Conservation (phyloP, 2,113 vertebrate species). For the Chloropsis hardwickii region DNA sequence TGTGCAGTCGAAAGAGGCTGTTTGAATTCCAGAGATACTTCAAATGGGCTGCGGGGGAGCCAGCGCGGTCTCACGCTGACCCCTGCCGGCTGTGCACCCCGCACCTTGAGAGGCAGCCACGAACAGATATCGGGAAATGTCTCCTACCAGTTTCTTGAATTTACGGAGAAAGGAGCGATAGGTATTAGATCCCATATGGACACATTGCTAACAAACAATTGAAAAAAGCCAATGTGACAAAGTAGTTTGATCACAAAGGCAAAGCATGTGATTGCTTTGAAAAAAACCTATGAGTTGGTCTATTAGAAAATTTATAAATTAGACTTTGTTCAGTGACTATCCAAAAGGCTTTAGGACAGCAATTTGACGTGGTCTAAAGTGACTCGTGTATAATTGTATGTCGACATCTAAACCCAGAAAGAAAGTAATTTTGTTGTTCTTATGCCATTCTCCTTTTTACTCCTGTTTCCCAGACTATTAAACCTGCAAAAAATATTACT, state of each 20-base stretch:
- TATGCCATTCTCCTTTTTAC: neutral
- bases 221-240: neutral
- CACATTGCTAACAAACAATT: neutral
- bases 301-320: neutral
- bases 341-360: neutral
- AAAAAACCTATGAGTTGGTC: neutral
- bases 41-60: rapidly evolving
- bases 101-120: rapidly evolving
- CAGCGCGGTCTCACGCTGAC: neutral
- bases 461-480: neutral
- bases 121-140: rapidly evolving
- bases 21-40: neutral
- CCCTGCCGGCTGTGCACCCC: neutral
- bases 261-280: neutral
- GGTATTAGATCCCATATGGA: neutral
- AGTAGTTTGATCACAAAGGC: neutral
- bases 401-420: neutral
- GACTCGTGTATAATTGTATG: neutral
- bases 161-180: neutral
- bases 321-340: neutral
- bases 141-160: rapidly evolving
- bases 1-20: rapidly evolving
- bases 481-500: neutral
- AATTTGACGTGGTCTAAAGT: neutral
- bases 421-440: neutral